Base-by-base conservation (phyloP, 2,888 invertebrate genomes). In the Apodemia duryi region DNA sequence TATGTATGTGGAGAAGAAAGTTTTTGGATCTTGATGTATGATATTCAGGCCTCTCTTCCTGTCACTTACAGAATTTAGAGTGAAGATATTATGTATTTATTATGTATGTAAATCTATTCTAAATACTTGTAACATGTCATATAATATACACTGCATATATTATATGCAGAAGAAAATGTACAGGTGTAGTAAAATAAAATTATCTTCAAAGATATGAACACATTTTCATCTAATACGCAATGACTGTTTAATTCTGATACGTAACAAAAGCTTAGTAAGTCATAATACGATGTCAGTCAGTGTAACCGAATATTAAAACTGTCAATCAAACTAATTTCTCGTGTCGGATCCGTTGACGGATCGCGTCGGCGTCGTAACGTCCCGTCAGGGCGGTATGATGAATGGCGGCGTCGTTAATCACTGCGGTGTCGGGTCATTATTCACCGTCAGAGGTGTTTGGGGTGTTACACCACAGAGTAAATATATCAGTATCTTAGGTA, bases 381-480 rank as follows among this genome's bases (percentile, higher is more conserved):
- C 75, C 72, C 72, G 74, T 64, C 61, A 60, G 61, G 61, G 57
- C 57, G 74, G 67, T 71, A 76, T 76, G 78, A 77, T 76, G 78
- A 74, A 76, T 78, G 75, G 74, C 70, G 70, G 68, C 71, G 75
- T 84, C 85, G 84, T 85, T 85, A 85, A 85, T 85, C 85, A 85
- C 84, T 75, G 78, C 75, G 76, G 73, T 72, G 75, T 68, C 71
- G 73, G 77, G 75, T 80, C 81, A 82, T 83, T 82, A 80, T 72
- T 82, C 82, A 80, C 79, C 78, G 81, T 79, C 79, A 77, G 72
- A 65, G 71, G 73, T 67, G 70, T 69, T 72, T 67, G 67, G 71
- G 72, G 75, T 68, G 69, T 70, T 67, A 66, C 64, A 54, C n/a
- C 69, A 65, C 64, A 72, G 73, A 46, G 67, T 65, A 66, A 43